phyloP scores from a whole-genome alignment of 2,888 invertebrate genomes.

The Cyclophora punctaria region DNA sequence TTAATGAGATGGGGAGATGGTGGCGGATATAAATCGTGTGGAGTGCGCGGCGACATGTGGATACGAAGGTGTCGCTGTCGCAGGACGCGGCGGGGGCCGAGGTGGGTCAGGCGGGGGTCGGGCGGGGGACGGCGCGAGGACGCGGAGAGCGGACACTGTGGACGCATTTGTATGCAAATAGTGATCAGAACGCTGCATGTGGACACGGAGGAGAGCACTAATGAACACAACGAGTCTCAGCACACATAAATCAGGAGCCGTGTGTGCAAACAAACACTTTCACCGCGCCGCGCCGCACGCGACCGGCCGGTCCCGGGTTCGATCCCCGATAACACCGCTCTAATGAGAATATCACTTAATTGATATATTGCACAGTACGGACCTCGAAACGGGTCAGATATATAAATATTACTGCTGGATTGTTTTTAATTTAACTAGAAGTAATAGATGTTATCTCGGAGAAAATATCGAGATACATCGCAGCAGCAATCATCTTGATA shows the following conservation, averaged over 20 bases:
- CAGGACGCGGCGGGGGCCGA: conserved; percentile 1
- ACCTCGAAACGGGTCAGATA: conserved; percentile 13
- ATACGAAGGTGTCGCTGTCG: conserved; percentile 42
- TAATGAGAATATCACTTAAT: conserved; percentile 65
- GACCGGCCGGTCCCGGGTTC: conserved; percentile 38
- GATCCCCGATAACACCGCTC: conserved; percentile 62
- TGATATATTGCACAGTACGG: conserved; percentile 49
- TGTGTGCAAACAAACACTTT: conserved; percentile 56
- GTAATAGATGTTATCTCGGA: no score
- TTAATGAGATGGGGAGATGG: conserved; percentile 14
- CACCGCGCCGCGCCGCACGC: conserved; percentile 53
- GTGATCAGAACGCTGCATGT: no score
- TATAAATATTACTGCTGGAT: no score
- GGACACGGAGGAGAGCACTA: not conserved
- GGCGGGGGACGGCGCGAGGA: conserved; percentile 14
- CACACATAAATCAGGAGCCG: conserved; percentile 16
- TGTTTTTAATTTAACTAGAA: no score
- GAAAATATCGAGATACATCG: no score
- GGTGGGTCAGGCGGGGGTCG: conserved; percentile 24
- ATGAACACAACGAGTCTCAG: conserved; percentile 13
- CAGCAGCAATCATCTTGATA: no score
- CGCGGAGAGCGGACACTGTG: conserved; percentile 18
- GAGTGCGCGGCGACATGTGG: conserved; percentile 42
- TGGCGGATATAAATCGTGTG: conserved; percentile 46
- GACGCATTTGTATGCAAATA: no score